A percentile compares a stretch with the other conserved stretches of the same genome.
phyloP scores from a whole-genome alignment of 2,113 vertebrate species.

The Loxodonta africana region DNA sequence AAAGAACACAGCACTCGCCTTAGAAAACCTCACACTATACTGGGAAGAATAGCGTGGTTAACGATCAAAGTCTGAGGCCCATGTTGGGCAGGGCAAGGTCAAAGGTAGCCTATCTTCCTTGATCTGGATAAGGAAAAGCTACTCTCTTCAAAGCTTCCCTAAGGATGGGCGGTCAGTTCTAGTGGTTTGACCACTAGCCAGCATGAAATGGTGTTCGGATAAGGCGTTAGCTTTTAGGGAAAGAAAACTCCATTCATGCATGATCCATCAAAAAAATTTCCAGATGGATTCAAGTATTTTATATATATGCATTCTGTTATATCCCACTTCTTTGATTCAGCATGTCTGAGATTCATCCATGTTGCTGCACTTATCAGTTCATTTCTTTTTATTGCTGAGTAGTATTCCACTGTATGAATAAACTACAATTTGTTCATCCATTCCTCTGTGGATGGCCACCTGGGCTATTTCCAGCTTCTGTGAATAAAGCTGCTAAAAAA shows the following conservation, averaged over 20 bases:
- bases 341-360: background rate
- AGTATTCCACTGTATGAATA: background rate
- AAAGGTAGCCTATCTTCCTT: background rate
- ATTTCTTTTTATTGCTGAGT: background rate
- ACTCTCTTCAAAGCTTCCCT: background rate
- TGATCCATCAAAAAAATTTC: constrained; percentile 34
- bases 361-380: background rate
- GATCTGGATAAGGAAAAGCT: background rate
- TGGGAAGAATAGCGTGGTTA: background rate
- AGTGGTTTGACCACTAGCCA: background rate
- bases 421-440: background rate
- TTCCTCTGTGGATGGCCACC: background rate
- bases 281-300: background rate
- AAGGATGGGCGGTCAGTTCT: background rate
- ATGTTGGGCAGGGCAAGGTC: background rate
- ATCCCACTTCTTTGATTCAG: background rate
- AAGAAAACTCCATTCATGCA: constrained; percentile 4
- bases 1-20: constrained; percentile 36
- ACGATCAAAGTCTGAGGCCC: background rate
- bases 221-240: background rate
- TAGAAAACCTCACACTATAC: background rate
- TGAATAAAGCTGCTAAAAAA: background rate
- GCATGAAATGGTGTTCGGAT: background rate
- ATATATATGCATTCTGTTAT: background rate
- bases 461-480: background rate